phyloP scores from a whole-genome alignment of 53 echinoderm and acorn worm species.

The Hippasteria phrygiana region DNA sequence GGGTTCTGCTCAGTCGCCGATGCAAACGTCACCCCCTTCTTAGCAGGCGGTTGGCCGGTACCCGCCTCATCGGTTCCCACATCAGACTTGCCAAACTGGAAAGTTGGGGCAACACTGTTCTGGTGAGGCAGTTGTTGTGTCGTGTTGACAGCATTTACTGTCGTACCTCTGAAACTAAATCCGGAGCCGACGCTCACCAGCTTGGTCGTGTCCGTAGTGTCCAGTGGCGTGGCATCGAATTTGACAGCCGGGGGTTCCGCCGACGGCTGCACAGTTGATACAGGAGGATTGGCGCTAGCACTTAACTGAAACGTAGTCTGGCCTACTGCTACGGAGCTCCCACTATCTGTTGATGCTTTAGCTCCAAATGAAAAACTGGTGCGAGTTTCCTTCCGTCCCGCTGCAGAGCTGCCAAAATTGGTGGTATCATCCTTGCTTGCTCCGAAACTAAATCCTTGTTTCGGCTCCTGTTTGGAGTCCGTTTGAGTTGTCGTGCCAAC shows the following conservation, averaged over 20 bases:
- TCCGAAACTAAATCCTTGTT: slow-evolving; percentile 65
- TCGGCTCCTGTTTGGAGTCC: not conserved
- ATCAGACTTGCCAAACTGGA: slow-evolving; percentile 29
- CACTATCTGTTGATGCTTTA: slow-evolving; percentile 38
- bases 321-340: not conserved
- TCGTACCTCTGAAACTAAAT: slow-evolving; percentile 7
- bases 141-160: not conserved
- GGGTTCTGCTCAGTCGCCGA: slow-evolving; percentile 20
- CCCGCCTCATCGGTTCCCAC: slow-evolving; percentile 42
- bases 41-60: slow-evolving; percentile 19
- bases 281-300: slow-evolving; percentile 20
- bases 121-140: slow-evolving; percentile 21
- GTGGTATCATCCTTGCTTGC: slow-evolving; percentile 54
- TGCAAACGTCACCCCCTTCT: not conserved
- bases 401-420: slow-evolving; percentile 36
- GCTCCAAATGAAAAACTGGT: slow-evolving; percentile 70
- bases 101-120: slow-evolving; percentile 34
- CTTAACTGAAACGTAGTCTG: slow-evolving; percentile 41
- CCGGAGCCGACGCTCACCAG: slow-evolving; percentile 15
- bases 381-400: slow-evolving; percentile 41
- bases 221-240: slow-evolving; percentile 66
- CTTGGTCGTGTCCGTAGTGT: slow-evolving; percentile 17
- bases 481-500: slow-evolving; percentile 3
- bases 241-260: slow-evolving; percentile 31
- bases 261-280: slow-evolving; percentile 6